phyloP scores from a whole-genome alignment of 2,797 vertebrate genomes.

The Fundulus diaphanus region DNA sequence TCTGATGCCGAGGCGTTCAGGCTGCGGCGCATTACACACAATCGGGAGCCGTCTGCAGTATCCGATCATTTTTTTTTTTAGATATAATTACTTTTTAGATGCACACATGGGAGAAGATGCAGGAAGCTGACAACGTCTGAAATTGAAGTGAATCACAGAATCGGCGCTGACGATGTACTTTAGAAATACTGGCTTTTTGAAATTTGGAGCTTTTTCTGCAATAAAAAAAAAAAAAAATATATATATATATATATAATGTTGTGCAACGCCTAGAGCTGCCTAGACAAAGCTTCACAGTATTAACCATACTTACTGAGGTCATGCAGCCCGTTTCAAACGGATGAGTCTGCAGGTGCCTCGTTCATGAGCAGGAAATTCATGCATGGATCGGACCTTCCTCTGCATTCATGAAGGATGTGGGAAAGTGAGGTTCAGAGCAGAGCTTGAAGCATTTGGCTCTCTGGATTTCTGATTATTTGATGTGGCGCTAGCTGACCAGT shows the following conservation, averaged over 20 bases:
- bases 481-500: no score
- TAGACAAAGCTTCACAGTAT: background rate
- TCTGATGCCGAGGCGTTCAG: constrained; percentile 42
- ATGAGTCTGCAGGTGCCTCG: background rate
- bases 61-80: constrained; percentile 21
- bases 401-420: background rate
- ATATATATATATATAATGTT: no score
- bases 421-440: background rate
- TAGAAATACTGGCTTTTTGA: constrained; percentile 4
- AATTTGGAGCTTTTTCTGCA: background rate
- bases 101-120: constrained; percentile 24
- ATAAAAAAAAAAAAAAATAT: background rate
- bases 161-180: constrained; percentile 2
- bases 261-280: background rate
- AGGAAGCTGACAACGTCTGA: constrained; percentile 27
- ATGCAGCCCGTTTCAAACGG: background rate
- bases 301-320: no score
- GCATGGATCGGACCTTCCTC: background rate
- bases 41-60: constrained; percentile 16
- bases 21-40: constrained; percentile 44
- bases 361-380: no score
- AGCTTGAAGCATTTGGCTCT: background rate
- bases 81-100: constrained; percentile 6
- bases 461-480: background rate
- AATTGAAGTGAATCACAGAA: constrained; percentile 16